These are phyloP conservation scores for Delia radicum DNA, from an alignment of 1,140 invertebrate species.

Conservation along the genomic window DNA sequence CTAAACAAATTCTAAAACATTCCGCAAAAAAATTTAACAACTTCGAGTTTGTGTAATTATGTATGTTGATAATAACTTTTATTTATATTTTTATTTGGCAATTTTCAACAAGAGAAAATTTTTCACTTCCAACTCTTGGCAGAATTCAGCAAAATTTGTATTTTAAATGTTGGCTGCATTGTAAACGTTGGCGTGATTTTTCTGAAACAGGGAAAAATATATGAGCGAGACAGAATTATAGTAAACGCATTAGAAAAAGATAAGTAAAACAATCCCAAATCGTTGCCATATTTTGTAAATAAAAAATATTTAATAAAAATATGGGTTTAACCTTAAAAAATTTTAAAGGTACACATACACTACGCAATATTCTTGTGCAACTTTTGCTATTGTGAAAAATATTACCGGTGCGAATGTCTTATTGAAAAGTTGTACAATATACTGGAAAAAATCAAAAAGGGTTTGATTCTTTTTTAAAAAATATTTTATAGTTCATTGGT, in stretches of 20 bases:
- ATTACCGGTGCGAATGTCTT: too few species aligned
- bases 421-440: too few species aligned
- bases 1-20: too few species aligned
- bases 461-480: too few species aligned
- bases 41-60: neutral
- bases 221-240: neutral
- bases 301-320: too few species aligned
- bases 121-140: constrained; percentile 8
- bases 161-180: constrained; percentile 15
- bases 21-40: too few species aligned
- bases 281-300: neutral
- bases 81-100: constrained; percentile 12
- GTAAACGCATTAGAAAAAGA: neutral
- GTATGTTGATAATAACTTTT: neutral
- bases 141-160: constrained; percentile 4
- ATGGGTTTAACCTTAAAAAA: too few species aligned
- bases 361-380: too few species aligned
- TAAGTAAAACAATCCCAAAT: neutral
- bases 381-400: too few species aligned
- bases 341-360: too few species aligned
- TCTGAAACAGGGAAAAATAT: neutral
- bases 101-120: constrained; percentile 13
- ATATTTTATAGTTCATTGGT: too few species aligned
- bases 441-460: too few species aligned
- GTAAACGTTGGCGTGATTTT: constrained; percentile 16